Percentiles rank a stretch among this genome's conserved stretches.
These are phyloP conservation scores for Acomys russatus DNA, from an alignment of 2,797 vertebrate genomes.

Conservation along the genomic window DNA sequence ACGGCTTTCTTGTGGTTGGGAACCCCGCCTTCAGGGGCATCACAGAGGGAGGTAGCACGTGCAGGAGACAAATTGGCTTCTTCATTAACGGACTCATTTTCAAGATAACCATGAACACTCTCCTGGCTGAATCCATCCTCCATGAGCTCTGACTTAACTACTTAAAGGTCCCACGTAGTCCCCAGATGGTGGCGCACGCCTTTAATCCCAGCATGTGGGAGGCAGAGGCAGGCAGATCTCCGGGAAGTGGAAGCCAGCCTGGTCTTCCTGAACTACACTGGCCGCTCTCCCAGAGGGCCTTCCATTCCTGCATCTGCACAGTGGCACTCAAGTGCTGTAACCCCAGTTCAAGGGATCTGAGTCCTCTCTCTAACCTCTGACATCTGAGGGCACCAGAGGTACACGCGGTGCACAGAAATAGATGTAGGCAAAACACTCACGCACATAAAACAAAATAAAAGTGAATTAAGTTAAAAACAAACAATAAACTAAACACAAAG, in stretches of 20 bases:
- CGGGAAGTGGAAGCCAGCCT: not conserved
- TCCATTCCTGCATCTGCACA: not conserved
- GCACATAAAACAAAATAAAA: not conserved
- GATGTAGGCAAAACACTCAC: not conserved
- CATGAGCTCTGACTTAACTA: not conserved
- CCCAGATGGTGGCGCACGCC: not conserved
- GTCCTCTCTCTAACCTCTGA: not conserved
- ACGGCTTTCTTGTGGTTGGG: not conserved
- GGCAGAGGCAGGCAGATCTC: not conserved
- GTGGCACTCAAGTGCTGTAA: not conserved
- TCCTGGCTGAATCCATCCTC: not conserved
- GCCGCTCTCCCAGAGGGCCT: not conserved
- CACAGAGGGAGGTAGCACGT: not conserved
- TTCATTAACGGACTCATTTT: not conserved
- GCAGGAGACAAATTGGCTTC: not conserved
- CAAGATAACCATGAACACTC: not conserved
- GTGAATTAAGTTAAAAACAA: not conserved
- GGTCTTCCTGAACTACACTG: not conserved
- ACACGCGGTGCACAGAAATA: not conserved
- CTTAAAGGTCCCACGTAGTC: not conserved
- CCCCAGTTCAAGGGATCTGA: not conserved
- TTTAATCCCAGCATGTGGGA: not conserved
- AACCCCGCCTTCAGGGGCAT: not conserved
- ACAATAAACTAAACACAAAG: not conserved
- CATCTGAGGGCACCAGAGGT: not conserved